Percentiles rank a stretch among this genome's conserved stretches.
These are phyloP conservation scores for Charadrius vociferus DNA, from an alignment of 2,113 vertebrate genomes.

Conservation along the genomic window DNA sequence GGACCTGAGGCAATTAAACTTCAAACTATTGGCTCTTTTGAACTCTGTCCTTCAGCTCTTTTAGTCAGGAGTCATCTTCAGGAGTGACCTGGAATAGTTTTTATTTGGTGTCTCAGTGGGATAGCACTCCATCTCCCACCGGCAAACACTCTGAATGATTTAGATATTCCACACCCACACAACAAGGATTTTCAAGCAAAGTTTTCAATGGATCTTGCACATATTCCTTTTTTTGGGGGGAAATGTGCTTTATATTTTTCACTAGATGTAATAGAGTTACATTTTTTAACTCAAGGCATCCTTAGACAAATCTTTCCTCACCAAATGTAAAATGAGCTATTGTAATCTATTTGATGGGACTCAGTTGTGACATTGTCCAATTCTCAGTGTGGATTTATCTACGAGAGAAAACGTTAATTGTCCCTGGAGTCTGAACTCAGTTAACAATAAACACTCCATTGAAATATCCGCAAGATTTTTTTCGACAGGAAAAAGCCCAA, in stretches of 20 bases:
- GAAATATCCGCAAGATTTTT: slow-evolving; percentile 29
- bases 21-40: neutral
- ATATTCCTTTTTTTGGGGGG: neutral
- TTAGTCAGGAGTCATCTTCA: neutral
- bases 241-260: neutral
- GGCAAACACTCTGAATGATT: neutral
- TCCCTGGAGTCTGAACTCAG: neutral
- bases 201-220: neutral
- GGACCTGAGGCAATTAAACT: neutral
- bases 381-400: neutral
- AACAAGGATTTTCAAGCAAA: neutral
- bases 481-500: neutral
- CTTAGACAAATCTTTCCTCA: neutral
- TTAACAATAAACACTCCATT: slow-evolving; percentile 30
- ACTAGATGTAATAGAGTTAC: neutral
- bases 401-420: neutral
- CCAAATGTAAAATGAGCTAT: neutral
- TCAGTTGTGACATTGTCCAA: neutral
- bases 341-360: neutral
- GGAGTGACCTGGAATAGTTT: neutral
- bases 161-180: neutral
- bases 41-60: neutral
- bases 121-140: neutral
- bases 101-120: neutral
- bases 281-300: neutral